Percentiles rank a stretch among this genome's conserved stretches.
Conservation (phyloP, 2,113 vertebrate genomes). For the Caloenas nicobarica region DNA sequence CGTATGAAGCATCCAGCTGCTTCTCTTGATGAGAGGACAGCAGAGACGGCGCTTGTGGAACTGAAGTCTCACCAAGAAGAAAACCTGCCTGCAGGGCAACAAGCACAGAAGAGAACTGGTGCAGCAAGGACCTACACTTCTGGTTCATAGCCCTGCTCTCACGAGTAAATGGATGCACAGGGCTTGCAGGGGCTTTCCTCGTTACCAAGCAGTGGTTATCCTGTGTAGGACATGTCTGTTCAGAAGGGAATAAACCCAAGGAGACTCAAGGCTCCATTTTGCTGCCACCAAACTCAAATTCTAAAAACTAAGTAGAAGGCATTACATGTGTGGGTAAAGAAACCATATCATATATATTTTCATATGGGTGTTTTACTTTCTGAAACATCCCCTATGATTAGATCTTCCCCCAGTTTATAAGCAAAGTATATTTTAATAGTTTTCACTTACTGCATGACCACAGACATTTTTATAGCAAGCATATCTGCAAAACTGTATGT, state of each 20-base stretch:
- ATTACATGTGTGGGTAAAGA: not conserved
- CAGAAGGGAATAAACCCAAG: not conserved
- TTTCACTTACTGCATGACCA: not conserved
- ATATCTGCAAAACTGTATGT: not conserved
- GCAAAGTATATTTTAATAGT: not conserved
- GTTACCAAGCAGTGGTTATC: not conserved
- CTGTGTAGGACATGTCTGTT: not conserved
- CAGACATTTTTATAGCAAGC: not conserved
- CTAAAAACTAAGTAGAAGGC: not conserved
- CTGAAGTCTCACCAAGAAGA: not conserved
- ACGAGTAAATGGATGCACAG: not conserved
- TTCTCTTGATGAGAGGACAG: not conserved
- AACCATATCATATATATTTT: not conserved
- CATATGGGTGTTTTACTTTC: not conserved
- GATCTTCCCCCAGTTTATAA: not conserved
- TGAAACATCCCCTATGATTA: not conserved
- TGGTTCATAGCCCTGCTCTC: not conserved
- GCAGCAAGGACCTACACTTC: not conserved
- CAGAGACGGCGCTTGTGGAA: not conserved
- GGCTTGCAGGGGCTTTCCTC: not conserved
- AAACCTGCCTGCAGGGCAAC: not conserved
- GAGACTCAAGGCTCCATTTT: not conserved
- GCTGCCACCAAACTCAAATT: not conserved
- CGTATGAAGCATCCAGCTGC: not conserved
- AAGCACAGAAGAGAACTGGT: not conserved